Conservation (phyloP, 2,797 vertebrate species). For the Spinibarbus caldwelli region DNA sequence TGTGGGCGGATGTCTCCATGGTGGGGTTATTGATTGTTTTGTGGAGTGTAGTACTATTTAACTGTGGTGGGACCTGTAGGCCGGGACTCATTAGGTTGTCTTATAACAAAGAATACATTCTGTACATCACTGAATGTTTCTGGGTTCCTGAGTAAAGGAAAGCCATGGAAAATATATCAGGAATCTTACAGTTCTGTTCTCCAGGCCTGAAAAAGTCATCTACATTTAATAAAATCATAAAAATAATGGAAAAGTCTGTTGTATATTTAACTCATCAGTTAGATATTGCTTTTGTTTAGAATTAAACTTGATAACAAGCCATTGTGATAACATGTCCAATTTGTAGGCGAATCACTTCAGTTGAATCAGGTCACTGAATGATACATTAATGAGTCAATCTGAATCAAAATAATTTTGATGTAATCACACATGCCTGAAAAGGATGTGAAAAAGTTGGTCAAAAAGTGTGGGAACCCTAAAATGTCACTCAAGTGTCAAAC, state of each 20-base stretch:
- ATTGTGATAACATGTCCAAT: background rate
- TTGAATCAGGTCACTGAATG: background rate
- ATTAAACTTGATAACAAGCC: background rate
- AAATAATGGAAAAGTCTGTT: background rate
- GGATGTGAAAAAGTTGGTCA: background rate
- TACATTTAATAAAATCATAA: background rate
- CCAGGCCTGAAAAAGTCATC: background rate
- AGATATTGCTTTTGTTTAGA: background rate
- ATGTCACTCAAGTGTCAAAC: background rate
- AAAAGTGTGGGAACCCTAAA: background rate
- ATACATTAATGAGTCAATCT: background rate
- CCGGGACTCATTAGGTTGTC: background rate
- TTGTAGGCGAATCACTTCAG: background rate
- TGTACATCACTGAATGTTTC: background rate
- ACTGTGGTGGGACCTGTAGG: constrained; percentile 20
- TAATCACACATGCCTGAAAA: background rate
- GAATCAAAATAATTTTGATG: background rate
- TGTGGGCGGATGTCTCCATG: background rate
- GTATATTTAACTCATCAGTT: background rate
- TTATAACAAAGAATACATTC: constrained; percentile 13
- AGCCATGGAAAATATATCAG: background rate
- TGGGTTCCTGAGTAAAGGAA: background rate
- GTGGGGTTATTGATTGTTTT: constrained; percentile 23
- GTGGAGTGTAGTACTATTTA: constrained; percentile 26
- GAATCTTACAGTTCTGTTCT: background rate